These are phyloP conservation scores for Drosophila lacteicornis DNA, from an alignment of 1,140 invertebrate genomes.

Conservation along the genomic window DNA sequence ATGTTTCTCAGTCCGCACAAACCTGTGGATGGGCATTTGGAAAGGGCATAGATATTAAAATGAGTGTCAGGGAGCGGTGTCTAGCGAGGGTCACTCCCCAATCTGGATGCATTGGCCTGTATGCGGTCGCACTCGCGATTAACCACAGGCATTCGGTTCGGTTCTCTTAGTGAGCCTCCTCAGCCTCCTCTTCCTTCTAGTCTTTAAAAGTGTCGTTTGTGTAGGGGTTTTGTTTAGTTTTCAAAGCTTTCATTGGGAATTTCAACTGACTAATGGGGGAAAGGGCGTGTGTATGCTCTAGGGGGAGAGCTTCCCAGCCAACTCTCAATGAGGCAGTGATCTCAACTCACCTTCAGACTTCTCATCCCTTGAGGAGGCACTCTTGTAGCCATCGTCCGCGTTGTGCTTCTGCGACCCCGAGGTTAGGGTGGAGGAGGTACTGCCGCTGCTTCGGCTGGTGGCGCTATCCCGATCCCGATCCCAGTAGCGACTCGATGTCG, in stretches of 20 bases:
- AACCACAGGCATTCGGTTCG: slow-evolving; percentile 17
- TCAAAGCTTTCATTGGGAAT: not conserved
- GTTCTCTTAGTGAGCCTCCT: not conserved
- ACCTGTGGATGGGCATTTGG: slow-evolving; percentile 85
- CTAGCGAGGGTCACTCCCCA: slow-evolving; percentile 59
- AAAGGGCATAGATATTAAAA: slow-evolving; percentile 31
- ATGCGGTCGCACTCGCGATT: slow-evolving; percentile 1
- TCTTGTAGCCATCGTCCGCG: slow-evolving; percentile 66
- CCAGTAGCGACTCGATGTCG: slow-evolving; percentile 79
- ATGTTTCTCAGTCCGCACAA: slow-evolving; percentile 95
- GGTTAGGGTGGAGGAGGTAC: slow-evolving; percentile 55
- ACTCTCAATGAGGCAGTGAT: not conserved
- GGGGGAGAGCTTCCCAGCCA: slow-evolving; percentile 1
- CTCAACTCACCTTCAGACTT: slow-evolving; percentile 71
- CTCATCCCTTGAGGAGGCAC: slow-evolving; percentile 55
- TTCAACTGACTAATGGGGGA: slow-evolving; percentile 9
- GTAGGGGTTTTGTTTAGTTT: not conserved
- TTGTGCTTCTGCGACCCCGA: slow-evolving; percentile 59
- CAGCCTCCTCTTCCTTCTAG: not conserved
- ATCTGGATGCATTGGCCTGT: slow-evolving; percentile 44
- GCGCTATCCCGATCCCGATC: slow-evolving; percentile 65
- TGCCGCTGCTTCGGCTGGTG: slow-evolving; percentile 45
- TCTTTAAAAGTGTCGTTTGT: not conserved
- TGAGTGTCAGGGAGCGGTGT: slow-evolving; percentile 7
- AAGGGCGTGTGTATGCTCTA: not conserved